phyloP scores from a whole-genome alignment of 2,113 vertebrate species.

The Etheostoma cragini region DNA sequence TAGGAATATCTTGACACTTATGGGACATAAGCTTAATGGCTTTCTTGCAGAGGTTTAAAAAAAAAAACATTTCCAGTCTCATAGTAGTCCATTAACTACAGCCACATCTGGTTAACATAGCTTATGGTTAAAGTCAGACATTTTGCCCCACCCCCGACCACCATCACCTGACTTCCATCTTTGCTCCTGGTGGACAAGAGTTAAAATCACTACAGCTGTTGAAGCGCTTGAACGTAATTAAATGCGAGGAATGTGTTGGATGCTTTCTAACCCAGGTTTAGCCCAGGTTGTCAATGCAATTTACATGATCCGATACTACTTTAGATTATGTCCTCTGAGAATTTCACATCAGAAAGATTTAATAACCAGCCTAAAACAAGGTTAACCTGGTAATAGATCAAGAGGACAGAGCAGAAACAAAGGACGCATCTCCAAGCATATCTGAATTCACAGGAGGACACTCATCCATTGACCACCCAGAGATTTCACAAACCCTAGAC shows the following conservation, averaged over 20 bases:
- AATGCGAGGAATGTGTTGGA: neutral
- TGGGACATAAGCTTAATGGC: neutral
- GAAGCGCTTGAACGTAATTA: neutral
- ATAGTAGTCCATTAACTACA: neutral
- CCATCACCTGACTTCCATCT: neutral
- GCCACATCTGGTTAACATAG: neutral
- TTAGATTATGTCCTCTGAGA: neutral
- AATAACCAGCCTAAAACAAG: neutral
- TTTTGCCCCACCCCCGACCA: neutral
- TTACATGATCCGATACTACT: neutral
- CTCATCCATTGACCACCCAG: constrained; percentile 23
- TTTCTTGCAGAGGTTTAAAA: constrained; percentile 3
- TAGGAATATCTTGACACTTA: neutral
- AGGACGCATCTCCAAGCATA: neutral
- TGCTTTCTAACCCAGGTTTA: neutral
- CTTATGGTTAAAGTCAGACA: neutral
- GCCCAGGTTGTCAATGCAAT: neutral
- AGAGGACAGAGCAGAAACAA: neutral
- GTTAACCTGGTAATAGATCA: neutral
- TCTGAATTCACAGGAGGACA: neutral
- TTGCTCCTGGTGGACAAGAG: neutral
- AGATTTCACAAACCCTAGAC: constrained; percentile 41
- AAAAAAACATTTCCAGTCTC: neutral
- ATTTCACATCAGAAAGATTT: neutral
- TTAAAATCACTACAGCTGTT: no score